Percentiles rank a stretch among this genome's conserved stretches.
Conservation (phyloP, 2,888 invertebrate genomes). For the Muschampia plurimacula region DNA sequence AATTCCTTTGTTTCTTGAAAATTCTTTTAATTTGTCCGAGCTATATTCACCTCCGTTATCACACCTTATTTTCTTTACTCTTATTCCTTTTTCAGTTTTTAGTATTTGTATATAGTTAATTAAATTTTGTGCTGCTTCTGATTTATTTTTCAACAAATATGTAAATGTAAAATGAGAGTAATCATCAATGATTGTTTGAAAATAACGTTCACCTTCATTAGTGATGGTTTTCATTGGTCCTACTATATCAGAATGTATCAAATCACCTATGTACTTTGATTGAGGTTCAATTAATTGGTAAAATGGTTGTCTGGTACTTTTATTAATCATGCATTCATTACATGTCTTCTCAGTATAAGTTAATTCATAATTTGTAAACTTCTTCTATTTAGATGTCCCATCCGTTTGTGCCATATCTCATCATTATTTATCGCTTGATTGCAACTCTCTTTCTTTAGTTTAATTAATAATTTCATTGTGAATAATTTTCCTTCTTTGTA, state of each 20-base stretch:
- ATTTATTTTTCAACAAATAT: conserved; percentile 1
- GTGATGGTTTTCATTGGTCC: background rate
- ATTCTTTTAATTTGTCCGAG: background rate
- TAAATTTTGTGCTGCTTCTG: background rate
- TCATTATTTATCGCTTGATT: background rate
- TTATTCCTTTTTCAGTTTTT: background rate
- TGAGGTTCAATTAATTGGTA: background rate
- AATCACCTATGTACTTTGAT: background rate
- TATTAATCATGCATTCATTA: conserved; percentile 1
- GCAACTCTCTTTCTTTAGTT: background rate
- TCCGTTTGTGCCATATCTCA: background rate
- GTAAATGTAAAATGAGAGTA: conserved; percentile 1
- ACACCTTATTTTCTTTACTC: background rate
- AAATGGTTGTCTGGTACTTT: conserved; percentile 2
- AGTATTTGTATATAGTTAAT: background rate
- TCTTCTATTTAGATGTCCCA: background rate
- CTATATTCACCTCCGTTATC: background rate
- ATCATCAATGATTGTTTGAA: conserved; percentile 1
- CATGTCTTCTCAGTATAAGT: background rate
- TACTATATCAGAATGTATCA: background rate
- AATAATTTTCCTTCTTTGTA: background rate
- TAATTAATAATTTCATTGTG: background rate
- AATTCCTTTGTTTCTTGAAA: background rate
- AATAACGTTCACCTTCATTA: background rate
- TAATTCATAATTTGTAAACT: background rate